Conservation (phyloP, 2,113 vertebrate genomes). For the Scomber japonicus region DNA sequence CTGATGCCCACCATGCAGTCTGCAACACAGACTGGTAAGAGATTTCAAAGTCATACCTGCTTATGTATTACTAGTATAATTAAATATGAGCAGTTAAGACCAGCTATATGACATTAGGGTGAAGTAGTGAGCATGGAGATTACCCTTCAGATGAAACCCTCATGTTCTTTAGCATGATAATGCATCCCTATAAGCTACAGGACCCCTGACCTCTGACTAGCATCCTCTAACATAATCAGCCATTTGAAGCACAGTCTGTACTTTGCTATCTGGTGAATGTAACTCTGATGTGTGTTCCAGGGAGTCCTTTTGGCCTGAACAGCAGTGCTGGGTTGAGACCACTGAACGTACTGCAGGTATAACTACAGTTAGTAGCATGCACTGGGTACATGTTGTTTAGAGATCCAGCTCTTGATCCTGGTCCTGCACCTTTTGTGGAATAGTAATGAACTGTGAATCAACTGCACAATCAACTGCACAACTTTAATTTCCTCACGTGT, state of each 20-base stretch:
- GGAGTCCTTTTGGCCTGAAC: conserved; percentile 93
- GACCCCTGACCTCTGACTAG: not conserved
- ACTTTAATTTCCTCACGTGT: conserved; percentile 28
- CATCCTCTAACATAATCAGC: not conserved
- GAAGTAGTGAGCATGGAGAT: not conserved
- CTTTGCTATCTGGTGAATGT: not conserved
- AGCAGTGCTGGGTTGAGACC: conserved; percentile 91
- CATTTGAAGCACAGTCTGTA: not conserved
- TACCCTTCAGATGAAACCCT: not conserved
- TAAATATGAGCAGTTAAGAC: not conserved
- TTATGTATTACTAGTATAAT: not conserved
- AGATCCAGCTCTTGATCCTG: not conserved
- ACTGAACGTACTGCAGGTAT: conserved; percentile 97
- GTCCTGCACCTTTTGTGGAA: conserved; percentile 25
- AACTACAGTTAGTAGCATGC: conserved; percentile 37
- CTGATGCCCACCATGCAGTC: conserved; percentile 94
- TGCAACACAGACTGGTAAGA: conserved; percentile 92
- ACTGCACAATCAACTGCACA: not conserved
- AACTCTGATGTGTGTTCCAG: conserved; percentile 81
- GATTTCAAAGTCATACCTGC: not conserved
- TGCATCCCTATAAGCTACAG: not conserved
- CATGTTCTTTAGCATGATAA: not conserved
- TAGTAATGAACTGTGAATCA: not conserved
- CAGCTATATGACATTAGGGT: too few relatives aligned
- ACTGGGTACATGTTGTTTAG: conserved; percentile 24